These are phyloP conservation scores for Nothobranchius kuhntae DNA, from an alignment of 2,113 vertebrate genomes.

Conservation along the genomic window DNA sequence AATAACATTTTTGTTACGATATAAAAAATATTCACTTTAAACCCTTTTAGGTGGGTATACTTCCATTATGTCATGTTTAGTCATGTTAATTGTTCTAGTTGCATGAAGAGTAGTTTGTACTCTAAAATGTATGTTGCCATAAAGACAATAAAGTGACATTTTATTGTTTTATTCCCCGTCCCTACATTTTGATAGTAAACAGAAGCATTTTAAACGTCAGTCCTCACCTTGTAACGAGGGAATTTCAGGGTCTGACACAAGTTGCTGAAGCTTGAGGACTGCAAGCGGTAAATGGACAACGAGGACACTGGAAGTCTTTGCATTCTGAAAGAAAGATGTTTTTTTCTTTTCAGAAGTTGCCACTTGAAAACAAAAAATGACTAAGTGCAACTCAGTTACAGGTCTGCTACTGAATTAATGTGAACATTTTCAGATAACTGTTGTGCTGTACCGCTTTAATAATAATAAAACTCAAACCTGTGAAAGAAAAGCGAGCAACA, in stretches of 20 bases:
- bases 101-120: no score
- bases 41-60: no score
- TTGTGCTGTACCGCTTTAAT: neutral
- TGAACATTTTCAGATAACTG: neutral
- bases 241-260: constrained; percentile 70
- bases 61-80: no score
- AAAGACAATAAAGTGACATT: neutral
- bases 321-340: constrained; percentile 36
- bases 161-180: neutral
- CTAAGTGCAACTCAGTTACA: neutral
- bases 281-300: constrained; percentile 78
- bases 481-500: neutral
- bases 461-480: neutral
- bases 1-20: no score
- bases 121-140: no score
- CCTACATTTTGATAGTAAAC: neutral
- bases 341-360: neutral
- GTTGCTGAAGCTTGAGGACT: constrained; percentile 56
- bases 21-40: no score
- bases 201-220: neutral
- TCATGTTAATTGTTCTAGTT: no score
- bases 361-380: neutral
- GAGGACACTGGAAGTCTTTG: constrained; percentile 69
- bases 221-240: constrained; percentile 77
- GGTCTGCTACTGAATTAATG: neutral